Conservation (phyloP, 2,888 invertebrate species). For the Caenorhabditis becei region DNA sequence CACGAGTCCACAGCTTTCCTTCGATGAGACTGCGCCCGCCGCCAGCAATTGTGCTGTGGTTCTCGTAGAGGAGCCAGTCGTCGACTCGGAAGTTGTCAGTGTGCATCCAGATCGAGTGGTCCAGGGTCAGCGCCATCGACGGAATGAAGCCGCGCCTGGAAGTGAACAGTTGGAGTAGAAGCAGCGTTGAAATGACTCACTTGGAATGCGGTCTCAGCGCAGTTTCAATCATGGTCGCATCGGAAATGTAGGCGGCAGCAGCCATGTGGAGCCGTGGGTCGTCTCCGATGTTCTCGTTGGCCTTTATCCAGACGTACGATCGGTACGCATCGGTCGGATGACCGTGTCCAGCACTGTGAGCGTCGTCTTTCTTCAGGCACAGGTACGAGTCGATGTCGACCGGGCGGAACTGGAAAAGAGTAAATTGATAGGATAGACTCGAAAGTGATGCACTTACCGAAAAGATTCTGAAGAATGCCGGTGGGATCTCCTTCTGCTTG, state of each 20-base stretch:
- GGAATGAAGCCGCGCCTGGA: conserved; percentile 74
- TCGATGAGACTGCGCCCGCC: conserved; percentile 82
- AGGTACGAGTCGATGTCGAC: conserved; percentile 67
- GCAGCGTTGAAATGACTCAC: conserved; percentile 37
- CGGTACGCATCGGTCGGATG: conserved; percentile 63
- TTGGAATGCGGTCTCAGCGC: conserved; percentile 70
- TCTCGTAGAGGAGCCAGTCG: conserved; percentile 83
- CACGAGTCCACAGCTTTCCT: conserved; percentile 83
- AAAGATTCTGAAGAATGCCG: conserved; percentile 71
- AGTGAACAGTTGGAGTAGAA: conserved; percentile 4
- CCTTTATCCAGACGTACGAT: conserved; percentile 72
- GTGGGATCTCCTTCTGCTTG: conserved; percentile 71
- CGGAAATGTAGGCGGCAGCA: conserved; percentile 83
- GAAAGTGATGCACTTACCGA: conserved; percentile 44
- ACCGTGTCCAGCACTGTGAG: conserved; percentile 52
- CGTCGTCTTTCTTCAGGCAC: conserved; percentile 59
- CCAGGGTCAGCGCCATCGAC: conserved; percentile 82
- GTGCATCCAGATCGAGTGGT: conserved; percentile 83
- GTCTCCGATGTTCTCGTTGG: conserved; percentile 77
- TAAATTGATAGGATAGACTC: background rate
- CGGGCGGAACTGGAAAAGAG: conserved; percentile 68
- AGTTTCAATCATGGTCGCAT: conserved; percentile 76
- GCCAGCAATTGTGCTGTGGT: conserved; percentile 82
- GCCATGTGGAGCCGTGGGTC: conserved; percentile 82
- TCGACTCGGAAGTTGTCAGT: conserved; percentile 82